Base-by-base conservation (phyloP, 2,797 vertebrate genomes). In the Carcharodon carcharias region DNA sequence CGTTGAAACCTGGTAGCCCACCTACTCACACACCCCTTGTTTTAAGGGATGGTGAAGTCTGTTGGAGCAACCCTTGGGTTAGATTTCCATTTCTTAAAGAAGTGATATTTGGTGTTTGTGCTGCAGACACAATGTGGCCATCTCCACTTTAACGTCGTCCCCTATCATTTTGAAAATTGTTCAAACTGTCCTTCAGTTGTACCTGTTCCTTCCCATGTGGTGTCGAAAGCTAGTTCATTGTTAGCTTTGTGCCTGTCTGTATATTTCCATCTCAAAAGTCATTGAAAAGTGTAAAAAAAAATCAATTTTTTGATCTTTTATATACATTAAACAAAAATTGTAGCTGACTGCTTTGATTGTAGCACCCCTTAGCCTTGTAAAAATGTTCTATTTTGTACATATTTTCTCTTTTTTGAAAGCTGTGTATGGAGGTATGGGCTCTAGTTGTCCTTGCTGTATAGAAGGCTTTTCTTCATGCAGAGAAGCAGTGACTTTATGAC, bases 341-440 rank as follows among this genome's bases (percentile, higher is more conserved):
- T 98, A 98, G 98, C 98, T 98, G 98, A 98, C 98, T 98, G 98
- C 98, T 98, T 98, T 82, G 97, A 95, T 95, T 95, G 94, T 95
- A 77, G 94, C 67, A 26, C 69, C 69, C 71, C 69, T 95, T 98
- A 98, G 98, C 98, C 97, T 98, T 98, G 98, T 98, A 98, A 98
- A 98, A 98, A 98, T 96, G 96, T 98, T 98, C 98, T 98, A 98
- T 98, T 98, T 98, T 98, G 98, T 98, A 98, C 98, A 98, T 98
- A 98, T 98, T 98, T 98, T 98, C 98, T 97, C 97, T 96, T 97
- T 97, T 97, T 96, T 97, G 97, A 97, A 97, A 98, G 98, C 98
- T 98, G 98, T 98, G 98, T 98, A 98, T 98, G 98, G 97, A 97
- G 97, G 97, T 97, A 96, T 97, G 97, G 97, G 97, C 97, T 97